A percentile compares a stretch with the other conserved stretches of the same genome.
These are phyloP conservation scores for Thymelicus lineola DNA, from an alignment of 2,888 invertebrate genomes.

Conservation along the genomic window DNA sequence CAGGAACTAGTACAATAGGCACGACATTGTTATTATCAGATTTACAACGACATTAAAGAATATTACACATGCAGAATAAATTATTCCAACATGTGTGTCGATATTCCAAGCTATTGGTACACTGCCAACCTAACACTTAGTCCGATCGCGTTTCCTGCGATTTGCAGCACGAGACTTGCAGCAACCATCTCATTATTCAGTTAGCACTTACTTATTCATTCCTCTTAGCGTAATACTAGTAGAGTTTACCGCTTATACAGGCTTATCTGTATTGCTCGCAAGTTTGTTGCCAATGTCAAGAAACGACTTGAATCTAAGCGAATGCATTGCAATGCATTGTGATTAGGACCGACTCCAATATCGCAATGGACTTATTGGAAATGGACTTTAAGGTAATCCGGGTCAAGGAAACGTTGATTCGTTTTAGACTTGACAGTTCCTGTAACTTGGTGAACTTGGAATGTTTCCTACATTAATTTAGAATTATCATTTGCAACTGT, in stretches of 20 bases:
- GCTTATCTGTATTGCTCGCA: constrained; percentile 33
- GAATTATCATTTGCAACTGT: background rate
- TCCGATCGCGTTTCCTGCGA: constrained; percentile 26
- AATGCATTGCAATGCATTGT: constrained; percentile 19
- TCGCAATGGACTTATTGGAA: constrained; percentile 4
- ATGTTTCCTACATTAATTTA: no score
- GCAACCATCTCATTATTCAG: constrained; percentile 29
- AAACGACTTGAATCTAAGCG: constrained; percentile 5
- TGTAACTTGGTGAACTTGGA: background rate
- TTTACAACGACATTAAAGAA: background rate
- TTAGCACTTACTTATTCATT: constrained; percentile 28
- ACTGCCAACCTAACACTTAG: constrained; percentile 26
- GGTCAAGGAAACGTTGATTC: background rate
- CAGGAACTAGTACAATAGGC: no score
- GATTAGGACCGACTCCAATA: constrained; percentile 1
- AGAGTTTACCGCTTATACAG: constrained; percentile 23
- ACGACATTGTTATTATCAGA: background rate
- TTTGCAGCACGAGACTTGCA: constrained; percentile 26
- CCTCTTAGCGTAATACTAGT: constrained; percentile 30
- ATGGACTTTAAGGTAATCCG: background rate
- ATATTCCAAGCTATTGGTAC: constrained; percentile 20
- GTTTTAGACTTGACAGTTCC: background rate
- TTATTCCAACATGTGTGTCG: constrained; percentile 19
- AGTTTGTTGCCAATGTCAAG: constrained; percentile 30
- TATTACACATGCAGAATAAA: constrained; percentile 11